Percentiles rank a stretch among this genome's conserved stretches.
These are phyloP conservation scores for Xerus inauris DNA, from an alignment of 2,113 vertebrate species.

Conservation along the genomic window DNA sequence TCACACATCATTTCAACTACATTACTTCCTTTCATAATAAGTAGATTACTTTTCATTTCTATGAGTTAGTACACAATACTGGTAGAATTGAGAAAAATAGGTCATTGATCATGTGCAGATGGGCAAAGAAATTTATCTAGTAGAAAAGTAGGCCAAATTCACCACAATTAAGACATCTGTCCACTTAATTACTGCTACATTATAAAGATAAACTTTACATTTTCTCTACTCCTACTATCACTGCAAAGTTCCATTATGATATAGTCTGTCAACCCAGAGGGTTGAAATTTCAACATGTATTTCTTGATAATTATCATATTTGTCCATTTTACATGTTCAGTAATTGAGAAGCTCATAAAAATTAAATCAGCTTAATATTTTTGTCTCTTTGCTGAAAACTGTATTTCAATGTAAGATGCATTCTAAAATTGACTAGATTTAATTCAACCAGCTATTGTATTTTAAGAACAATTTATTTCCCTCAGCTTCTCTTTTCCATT, in stretches of 20 bases:
- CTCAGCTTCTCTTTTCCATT: conserved; percentile 41
- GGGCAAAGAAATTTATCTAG: conserved; percentile 61
- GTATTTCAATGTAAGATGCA: conserved; percentile 10
- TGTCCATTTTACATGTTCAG: conserved; percentile 33
- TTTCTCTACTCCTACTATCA: conserved; percentile 47
- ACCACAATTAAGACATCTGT: conserved; percentile 61
- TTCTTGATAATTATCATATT: conserved; percentile 31
- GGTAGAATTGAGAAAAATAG: conserved; percentile 50
- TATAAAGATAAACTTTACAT: conserved; percentile 54
- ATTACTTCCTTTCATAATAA: conserved; percentile 28
- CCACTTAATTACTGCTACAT: conserved; percentile 43
- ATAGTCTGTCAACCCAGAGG: neutral
- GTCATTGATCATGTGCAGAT: conserved; percentile 47
- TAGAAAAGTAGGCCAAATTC: conserved; percentile 50
- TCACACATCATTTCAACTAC: neutral
- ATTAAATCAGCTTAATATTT: conserved; percentile 65
- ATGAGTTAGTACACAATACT: neutral
- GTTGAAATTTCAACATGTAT: conserved; percentile 6
- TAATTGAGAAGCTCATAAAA: conserved; percentile 37
- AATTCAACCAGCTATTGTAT: conserved; percentile 42
- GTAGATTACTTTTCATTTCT: conserved; percentile 51
- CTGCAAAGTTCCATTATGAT: conserved; percentile 9
- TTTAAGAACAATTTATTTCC: conserved; percentile 57
- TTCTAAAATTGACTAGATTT: conserved; percentile 50
- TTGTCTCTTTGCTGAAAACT: conserved; percentile 39